Conservation (phyloP, 53 echinoderm and acorn worm genomes). For the Antedon mediterranea region DNA sequence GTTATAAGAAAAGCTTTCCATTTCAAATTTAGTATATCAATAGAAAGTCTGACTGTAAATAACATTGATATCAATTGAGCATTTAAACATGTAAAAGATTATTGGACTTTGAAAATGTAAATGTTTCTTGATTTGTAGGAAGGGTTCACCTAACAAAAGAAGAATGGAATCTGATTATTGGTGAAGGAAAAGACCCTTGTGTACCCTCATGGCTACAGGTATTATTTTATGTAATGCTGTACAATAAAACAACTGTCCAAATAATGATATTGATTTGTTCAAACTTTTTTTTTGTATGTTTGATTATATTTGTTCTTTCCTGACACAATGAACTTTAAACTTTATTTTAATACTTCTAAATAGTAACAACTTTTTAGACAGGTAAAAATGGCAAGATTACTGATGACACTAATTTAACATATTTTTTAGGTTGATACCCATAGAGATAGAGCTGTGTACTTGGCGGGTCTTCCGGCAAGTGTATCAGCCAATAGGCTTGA, state of each 20-base stretch:
- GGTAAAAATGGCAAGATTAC: too few species aligned
- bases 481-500: constrained; percentile 48
- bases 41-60: too few species aligned
- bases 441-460: constrained; percentile 34
- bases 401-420: too few species aligned
- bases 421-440: background rate
- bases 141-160: constrained; percentile 7
- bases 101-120: too few species aligned
- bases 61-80: too few species aligned
- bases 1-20: too few species aligned
- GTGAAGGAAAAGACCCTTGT: constrained; percentile 31
- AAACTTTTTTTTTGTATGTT: background rate
- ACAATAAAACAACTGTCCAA: too few species aligned
- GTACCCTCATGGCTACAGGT: constrained; percentile 61
- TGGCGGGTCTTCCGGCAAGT: constrained; percentile 27
- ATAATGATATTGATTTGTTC: too few species aligned
- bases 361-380: too few species aligned
- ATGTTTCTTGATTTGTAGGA: background rate
- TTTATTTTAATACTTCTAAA: background rate
- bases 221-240: too few species aligned
- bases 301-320: background rate
- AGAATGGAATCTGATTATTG: constrained; percentile 25
- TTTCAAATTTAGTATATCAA: too few species aligned
- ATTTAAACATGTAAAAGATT: too few species aligned
- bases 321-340: background rate